These are phyloP conservation scores for Seriola dumerili DNA, from an alignment of 2,113 vertebrate genomes.

Conservation along the genomic window DNA sequence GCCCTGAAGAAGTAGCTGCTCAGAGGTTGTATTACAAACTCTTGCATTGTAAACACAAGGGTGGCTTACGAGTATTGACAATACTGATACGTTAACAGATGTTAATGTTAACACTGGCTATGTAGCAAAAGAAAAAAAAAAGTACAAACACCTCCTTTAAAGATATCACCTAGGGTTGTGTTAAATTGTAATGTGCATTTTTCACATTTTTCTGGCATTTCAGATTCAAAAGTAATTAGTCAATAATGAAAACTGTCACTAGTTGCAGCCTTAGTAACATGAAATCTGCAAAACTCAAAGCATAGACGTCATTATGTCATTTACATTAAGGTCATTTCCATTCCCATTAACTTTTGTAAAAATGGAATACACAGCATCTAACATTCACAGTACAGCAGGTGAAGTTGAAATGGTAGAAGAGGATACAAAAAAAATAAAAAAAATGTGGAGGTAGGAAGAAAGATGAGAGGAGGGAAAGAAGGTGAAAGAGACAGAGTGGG, in stretches of 20 bases:
- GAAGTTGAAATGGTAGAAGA: neutral
- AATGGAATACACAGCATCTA: neutral
- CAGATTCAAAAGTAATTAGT: neutral
- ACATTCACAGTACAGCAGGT: neutral
- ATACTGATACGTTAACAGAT: too few relatives aligned
- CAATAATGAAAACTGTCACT: neutral
- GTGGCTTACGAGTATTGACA: too few relatives aligned
- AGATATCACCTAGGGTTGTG: neutral
- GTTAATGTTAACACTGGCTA: too few relatives aligned
- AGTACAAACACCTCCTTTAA: too few relatives aligned
- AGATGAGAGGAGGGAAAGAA: constrained; percentile 18
- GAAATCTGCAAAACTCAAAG: neutral
- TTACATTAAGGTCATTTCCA: constrained; percentile 1
- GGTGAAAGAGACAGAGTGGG: constrained; percentile 27
- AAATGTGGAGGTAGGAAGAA: constrained; percentile 7
- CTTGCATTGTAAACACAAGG: too few relatives aligned
- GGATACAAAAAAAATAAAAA: neutral
- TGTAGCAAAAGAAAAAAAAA: too few relatives aligned
- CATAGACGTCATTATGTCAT: neutral
- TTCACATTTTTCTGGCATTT: neutral
- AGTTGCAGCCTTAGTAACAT: neutral
- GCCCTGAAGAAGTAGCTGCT: too few relatives aligned
- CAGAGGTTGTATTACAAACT: too few relatives aligned
- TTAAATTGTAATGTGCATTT: neutral
- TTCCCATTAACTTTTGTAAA: neutral